Conservation (phyloP, 2,113 vertebrate genomes). For the Heterotis niloticus region DNA sequence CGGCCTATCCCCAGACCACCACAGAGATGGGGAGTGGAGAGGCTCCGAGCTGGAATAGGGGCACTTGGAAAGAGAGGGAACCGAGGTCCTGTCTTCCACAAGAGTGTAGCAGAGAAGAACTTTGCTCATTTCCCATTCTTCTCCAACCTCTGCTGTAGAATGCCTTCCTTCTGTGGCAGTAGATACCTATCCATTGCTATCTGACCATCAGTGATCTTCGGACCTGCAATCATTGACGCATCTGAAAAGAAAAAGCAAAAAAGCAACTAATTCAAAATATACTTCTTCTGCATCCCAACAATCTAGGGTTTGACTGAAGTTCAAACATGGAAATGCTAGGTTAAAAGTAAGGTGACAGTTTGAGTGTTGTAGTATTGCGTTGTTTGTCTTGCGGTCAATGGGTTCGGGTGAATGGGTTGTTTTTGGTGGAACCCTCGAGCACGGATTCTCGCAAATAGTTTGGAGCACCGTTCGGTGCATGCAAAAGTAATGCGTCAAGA, state of each 20-base stretch:
- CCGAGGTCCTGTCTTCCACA: conserved; percentile 8
- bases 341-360: too few species aligned
- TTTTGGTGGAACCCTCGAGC: not conserved
- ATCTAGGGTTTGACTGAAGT: not conserved
- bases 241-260: not conserved
- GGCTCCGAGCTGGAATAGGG: conserved; percentile 34
- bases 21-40: conserved; percentile 26
- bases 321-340: too few species aligned
- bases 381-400: too few species aligned
- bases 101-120: not conserved
- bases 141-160: conserved; percentile 14
- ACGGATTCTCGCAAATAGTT: too few species aligned
- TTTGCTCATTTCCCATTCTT: conserved; percentile 7
- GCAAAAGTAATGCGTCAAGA: too few species aligned
- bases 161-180: conserved; percentile 7
- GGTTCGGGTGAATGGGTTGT: not conserved
- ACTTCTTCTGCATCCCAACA: not conserved
- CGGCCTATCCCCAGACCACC: conserved; percentile 28
- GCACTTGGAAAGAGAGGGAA: conserved; percentile 25
- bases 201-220: not conserved
- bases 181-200: conserved; percentile 3
- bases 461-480: too few species aligned
- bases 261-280: not conserved
- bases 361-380: too few species aligned
- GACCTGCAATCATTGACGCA: not conserved